Evolutionary conservation across 2,797 vertebrate genomes (phyloP), one percentile per base, ranked within the genome.

Genomic region (Hylomyscus alleni): DNA sequence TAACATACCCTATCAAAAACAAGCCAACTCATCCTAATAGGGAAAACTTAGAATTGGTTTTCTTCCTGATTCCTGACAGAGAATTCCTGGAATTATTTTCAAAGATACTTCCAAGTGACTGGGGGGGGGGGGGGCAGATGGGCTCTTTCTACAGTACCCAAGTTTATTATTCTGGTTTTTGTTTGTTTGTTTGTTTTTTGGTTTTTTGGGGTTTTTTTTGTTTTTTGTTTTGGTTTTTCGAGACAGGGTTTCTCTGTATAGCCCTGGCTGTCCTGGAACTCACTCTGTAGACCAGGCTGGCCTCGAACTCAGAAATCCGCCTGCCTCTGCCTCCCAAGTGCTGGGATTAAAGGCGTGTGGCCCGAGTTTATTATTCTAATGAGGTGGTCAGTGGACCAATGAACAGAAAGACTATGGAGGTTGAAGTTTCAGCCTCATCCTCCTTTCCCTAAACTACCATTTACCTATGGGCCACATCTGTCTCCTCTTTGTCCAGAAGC

Each of bases 301-400:
- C n/a, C n/a, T n/a, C n/a, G n/a, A n/a, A n/a, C n/a, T n/a, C n/a
- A n/a, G n/a, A n/a, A n/a, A n/a, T n/a, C n/a, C n/a, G n/a, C n/a
- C n/a, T n/a, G n/a, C n/a, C n/a, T n/a, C n/a, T n/a, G n/a, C n/a
- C n/a, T n/a, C n/a, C n/a, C n/a, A n/a, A n/a, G n/a, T n/a, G n/a
- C n/a, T n/a, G n/a, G n/a, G n/a, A n/a, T n/a, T n/a, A n/a, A n/a
- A n/a, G n/a, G n/a, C n/a, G n/a, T n/a, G n/a, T n/a, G n/a, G 84
- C n/a, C n/a, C 44, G 80, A 44, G 8, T 78, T 85, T 93, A 88
- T 58, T 44, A 47, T 62, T n/a, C 54, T 93, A 73, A 90, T 73
- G 15, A 93, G 8, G 5, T 26, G 44, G n/a, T 60, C 50, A 14
- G 89, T 80, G 24, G 22, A 20, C 4, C 34, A 12, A 19, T 34